These are phyloP conservation scores for Prochilodus magdalenae DNA, from an alignment of 2,113 vertebrate genomes.

Conservation along the genomic window DNA sequence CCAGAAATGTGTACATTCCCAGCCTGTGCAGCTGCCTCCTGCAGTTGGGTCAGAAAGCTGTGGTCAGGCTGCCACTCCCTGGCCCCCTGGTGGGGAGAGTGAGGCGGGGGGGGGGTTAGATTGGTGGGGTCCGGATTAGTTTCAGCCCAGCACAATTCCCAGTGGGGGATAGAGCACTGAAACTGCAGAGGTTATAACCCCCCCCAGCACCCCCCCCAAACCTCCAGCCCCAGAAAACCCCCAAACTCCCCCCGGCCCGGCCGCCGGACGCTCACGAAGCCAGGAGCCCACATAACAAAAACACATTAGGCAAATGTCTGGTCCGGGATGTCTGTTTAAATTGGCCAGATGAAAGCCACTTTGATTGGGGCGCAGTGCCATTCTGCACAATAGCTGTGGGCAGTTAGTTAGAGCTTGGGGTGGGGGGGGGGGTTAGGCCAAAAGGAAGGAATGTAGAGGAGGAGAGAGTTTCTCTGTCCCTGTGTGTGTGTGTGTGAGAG, in stretches of 20 bases:
- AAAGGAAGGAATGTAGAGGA: conserved; percentile 34
- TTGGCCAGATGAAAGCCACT: conserved; percentile 80
- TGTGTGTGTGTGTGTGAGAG: not conserved
- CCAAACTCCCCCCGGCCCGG: conserved; percentile 69
- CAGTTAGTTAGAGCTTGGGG: conserved; percentile 59
- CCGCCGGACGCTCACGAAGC: conserved; percentile 77
- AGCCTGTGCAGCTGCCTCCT: conserved; percentile 71
- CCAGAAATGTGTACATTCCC: conserved; percentile 70
- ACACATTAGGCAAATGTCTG: conserved; percentile 83
- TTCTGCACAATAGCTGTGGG: conserved; percentile 68
- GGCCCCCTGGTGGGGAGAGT: conserved; percentile 46
- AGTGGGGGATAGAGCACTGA: conserved; percentile 44
- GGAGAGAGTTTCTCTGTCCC: conserved; percentile 3
- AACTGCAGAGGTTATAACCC: conserved; percentile 41
- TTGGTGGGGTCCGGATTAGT: conserved; percentile 57
- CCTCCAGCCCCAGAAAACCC: not conserved
- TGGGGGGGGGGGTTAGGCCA: not conserved
- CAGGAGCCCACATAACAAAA: conserved; percentile 81
- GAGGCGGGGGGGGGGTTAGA: not conserved
- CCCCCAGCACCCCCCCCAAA: too few species aligned
- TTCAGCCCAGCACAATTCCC: conserved; percentile 58
- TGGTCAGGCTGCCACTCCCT: conserved; percentile 49
- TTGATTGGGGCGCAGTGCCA: conserved; percentile 66
- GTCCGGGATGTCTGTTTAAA: conserved; percentile 80
- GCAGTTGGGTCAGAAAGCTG: conserved; percentile 65